These are phyloP conservation scores for Isotomurus palustris DNA, from an alignment of 2,888 invertebrate species.

Conservation along the genomic window DNA sequence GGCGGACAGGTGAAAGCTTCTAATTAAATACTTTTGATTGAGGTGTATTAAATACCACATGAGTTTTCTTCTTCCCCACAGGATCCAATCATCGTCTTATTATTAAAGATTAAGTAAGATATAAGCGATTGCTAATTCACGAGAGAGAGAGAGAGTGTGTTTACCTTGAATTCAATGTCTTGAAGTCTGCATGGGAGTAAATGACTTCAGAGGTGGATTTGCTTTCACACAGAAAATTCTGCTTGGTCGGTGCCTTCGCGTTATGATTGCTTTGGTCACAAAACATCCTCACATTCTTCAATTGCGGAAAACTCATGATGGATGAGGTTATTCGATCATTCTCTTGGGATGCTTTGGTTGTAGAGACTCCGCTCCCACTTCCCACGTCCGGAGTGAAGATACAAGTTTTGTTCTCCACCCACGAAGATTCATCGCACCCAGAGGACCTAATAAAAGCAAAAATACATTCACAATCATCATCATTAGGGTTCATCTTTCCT, in stretches of 20 bases:
- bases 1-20: too few relatives aligned
- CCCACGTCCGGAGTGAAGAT: conserved; percentile 24
- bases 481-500: too few relatives aligned
- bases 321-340: conserved; percentile 44
- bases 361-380: too few relatives aligned
- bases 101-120: too few relatives aligned
- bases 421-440: conserved; percentile 44
- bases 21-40: too few relatives aligned
- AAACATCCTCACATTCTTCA: conserved; percentile 55
- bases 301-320: conserved; percentile 45
- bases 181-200: conserved; percentile 56
- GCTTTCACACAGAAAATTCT: conserved; percentile 60
- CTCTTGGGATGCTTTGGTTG: conserved; percentile 31
- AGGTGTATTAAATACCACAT: too few relatives aligned
- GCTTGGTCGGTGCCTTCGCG: conserved; percentile 61
- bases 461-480: too few relatives aligned
- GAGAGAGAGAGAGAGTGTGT: too few relatives aligned
- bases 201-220: conserved; percentile 60
- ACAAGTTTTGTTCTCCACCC: conserved; percentile 29
- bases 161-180: conserved; percentile 3
- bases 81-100: too few relatives aligned
- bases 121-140: too few relatives aligned
- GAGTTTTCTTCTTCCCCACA: too few relatives aligned
- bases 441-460: conserved; percentile 38
- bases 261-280: conserved; percentile 62